phyloP scores from a whole-genome alignment of 2,113 vertebrate species.

The Calidris pugnax region DNA sequence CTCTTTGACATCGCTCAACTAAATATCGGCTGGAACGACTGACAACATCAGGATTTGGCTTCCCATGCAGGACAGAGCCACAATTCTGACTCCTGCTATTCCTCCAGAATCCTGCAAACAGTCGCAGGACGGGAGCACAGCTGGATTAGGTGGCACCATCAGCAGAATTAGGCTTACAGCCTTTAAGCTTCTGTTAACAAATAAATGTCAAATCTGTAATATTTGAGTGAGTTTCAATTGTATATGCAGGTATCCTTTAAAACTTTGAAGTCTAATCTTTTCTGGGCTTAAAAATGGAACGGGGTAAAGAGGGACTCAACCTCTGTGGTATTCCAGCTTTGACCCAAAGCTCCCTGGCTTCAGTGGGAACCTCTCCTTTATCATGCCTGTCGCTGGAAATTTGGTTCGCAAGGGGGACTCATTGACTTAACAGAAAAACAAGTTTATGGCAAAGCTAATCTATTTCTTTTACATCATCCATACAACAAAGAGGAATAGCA shows the following conservation, averaged over 20 bases:
- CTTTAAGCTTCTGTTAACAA: neutral
- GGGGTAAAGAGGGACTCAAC: neutral
- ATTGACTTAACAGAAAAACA: neutral
- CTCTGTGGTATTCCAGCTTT: neutral
- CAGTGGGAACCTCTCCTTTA: neutral
- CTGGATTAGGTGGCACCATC: neutral
- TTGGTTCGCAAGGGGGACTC: neutral
- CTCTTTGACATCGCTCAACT: neutral
- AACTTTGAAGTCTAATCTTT: neutral
- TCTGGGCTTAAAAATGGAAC: neutral
- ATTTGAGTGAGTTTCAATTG: neutral
- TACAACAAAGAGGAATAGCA: neutral
- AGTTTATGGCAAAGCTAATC: neutral
- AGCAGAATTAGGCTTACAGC: neutral
- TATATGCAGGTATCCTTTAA: neutral
- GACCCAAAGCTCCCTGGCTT: neutral
- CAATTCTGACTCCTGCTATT: neutral
- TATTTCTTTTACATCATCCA: neutral
- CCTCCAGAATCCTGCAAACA: neutral
- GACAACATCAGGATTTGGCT: neutral
- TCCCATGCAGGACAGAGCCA: neutral
- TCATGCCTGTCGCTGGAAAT: neutral
- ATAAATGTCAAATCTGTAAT: neutral
- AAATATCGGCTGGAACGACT: accelerated
- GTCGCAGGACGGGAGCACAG: neutral